These are phyloP conservation scores for Trematomus loennbergii DNA, from an alignment of 2,113 vertebrate genomes.

Conservation along the genomic window DNA sequence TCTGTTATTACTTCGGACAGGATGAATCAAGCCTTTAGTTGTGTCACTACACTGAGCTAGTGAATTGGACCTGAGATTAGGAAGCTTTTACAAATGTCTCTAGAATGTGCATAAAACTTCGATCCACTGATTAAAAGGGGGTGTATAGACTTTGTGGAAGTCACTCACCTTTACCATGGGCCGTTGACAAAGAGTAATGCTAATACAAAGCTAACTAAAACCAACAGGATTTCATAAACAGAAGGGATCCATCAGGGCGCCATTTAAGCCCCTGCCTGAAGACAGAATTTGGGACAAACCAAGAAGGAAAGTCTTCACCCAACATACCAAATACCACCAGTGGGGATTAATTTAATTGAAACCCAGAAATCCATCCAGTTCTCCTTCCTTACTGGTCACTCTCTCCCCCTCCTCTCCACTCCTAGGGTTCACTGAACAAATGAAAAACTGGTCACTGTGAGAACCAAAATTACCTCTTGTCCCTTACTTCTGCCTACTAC, in stretches of 20 bases:
- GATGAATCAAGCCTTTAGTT: neutral
- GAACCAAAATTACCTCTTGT: neutral
- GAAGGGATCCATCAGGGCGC: neutral
- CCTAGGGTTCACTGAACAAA: neutral
- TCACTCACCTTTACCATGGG: neutral
- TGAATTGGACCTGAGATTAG: neutral
- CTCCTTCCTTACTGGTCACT: no score
- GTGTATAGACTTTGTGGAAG: neutral
- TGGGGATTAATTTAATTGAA: neutral
- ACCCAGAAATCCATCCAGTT: neutral
- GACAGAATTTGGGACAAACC: slow-evolving; percentile 2
- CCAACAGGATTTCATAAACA: neutral
- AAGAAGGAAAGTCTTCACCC: neutral
- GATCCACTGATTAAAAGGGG: neutral
- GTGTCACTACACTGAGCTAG: neutral
- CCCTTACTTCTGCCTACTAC: neutral
- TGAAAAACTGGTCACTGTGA: neutral
- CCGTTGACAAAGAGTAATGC: neutral
- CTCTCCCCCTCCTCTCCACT: neutral
- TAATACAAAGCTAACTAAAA: neutral
- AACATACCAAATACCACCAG: neutral
- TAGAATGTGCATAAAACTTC: neutral
- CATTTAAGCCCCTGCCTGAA: neutral
- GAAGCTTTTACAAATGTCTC: neutral
- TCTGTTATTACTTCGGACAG: neutral